Base-by-base conservation (phyloP, 2,113 vertebrate species). In the Candoia aspera region DNA sequence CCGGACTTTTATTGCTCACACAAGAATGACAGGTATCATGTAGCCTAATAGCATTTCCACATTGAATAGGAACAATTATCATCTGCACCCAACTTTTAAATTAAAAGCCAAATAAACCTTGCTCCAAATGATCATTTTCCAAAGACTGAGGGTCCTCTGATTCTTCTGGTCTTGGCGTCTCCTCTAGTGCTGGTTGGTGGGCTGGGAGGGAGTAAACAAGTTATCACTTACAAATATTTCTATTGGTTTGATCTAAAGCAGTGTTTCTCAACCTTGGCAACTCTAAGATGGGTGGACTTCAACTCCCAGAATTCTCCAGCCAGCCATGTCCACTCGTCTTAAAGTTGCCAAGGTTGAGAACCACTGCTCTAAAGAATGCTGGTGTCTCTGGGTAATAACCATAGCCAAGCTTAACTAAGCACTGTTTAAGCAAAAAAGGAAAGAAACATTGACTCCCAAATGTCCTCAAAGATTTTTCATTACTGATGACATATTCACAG, bases 111-210 rank as follows among this genome's bases (percentile, higher is more conserved):
- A 23, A 91, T 60, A 68, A 60, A 8, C 95, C 57, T 0, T 94
- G 91, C 87, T 96, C 96, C 84, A 91, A 46, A 0, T 85, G 21
- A 0, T 95, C 86, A 23, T 55, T 95, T 91, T 96, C 95, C 92
- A 95, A 91, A 46, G 10, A 89, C 68, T 86, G 93, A n/a, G 93
- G 42, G 37, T 37, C 85, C 84, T 93, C 95, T 86, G 57, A 86
- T 64, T 95, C 96, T 57, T 84, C 84, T 88, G 87, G 90, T 79
- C 90, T 68, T 89, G 93, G 53, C 68, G 90, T 23, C 54, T 96
- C 94, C 42, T 94, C 91, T 83, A 92, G 90, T 96, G 95, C 97
- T 97, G 3, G 19, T 37, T 42, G 73, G 2, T 42, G 95, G 91
- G 91, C 90, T 58, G 92, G 86, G 94, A 58, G 93, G 4, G 94